phyloP scores from a whole-genome alignment of 2,888 invertebrate species.

The Philopedon plagiatum region DNA sequence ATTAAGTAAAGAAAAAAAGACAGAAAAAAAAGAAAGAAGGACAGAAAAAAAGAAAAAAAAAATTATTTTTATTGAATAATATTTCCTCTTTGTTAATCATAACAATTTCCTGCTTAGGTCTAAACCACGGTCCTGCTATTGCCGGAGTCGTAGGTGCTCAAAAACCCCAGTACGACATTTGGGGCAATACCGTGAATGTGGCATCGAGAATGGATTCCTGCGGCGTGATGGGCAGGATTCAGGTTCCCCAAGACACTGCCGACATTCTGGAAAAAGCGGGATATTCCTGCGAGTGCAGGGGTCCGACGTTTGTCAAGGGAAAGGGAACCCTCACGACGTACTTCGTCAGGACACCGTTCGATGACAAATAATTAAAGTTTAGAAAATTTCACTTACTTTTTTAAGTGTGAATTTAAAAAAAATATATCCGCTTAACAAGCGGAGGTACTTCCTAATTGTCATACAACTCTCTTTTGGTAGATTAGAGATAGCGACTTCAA shows the following conservation, averaged over 20 bases:
- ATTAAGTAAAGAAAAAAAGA: no score
- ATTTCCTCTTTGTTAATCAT: no score
- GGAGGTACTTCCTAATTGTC: no score
- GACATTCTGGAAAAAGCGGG: constrained; percentile 83
- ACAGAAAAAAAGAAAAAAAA: no score
- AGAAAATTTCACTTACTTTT: background rate
- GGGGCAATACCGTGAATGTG: constrained; percentile 99
- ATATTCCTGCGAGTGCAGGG: constrained; percentile 91
- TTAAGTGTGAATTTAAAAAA: no score
- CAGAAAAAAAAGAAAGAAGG: no score
- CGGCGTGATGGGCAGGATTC: constrained; percentile 89
- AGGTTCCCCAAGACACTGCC: constrained; percentile 88
- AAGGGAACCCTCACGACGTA: constrained; percentile 93
- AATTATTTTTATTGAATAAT: no score
- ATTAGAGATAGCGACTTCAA: no score
- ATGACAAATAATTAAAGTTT: constrained; percentile 65
- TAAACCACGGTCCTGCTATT: constrained; percentile 93
- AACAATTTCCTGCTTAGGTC: no score
- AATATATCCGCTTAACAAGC: no score
- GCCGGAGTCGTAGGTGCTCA: constrained; percentile 98
- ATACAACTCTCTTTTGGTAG: no score
- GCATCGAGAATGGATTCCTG: constrained; percentile 98
- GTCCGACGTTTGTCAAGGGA: constrained; percentile 95
- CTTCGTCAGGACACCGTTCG: constrained; percentile 89
- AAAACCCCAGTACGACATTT: constrained; percentile 98